Evolutionary conservation across 1,140 invertebrate species (phyloP).

Genomic region (Marisa cornuarietis): DNA sequence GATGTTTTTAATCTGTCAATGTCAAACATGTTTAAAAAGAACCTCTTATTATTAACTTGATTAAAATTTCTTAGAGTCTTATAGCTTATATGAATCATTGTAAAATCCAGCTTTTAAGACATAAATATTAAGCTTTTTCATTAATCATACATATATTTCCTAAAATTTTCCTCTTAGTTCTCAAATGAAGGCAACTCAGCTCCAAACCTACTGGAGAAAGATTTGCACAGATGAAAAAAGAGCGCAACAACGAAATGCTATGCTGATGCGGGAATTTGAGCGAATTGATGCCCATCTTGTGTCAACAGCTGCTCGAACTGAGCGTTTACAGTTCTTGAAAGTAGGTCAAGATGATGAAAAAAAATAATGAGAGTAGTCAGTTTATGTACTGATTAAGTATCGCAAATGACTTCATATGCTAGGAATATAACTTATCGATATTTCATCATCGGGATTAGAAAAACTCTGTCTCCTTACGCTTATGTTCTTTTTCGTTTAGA

Average conservation of each 20-base stretch:
- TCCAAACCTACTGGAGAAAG: constrained; percentile 61
- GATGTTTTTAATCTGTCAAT: no score
- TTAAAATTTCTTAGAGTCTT: no score
- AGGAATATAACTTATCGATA: neutral
- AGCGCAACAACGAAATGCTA: constrained; percentile 58
- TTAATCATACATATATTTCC: constrained; percentile 3
- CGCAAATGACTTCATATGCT: neutral
- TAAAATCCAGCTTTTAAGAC: no score
- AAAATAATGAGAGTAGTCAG: neutral
- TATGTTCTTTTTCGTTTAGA: neutral
- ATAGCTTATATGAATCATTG: no score
- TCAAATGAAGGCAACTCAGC: constrained; percentile 51
- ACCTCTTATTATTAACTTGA: no score
- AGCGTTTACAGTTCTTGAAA: constrained; percentile 55
- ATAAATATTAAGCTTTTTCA: neutral
- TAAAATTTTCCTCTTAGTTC: constrained; percentile 33
- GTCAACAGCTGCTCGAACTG: constrained; percentile 49
- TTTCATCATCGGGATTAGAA: neutral
- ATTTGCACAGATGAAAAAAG: constrained; percentile 61
- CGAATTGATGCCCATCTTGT: constrained; percentile 53
- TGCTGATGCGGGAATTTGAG: constrained; percentile 57
- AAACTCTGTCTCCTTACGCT: neutral
- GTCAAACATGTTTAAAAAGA: no score
- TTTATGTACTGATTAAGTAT: neutral
- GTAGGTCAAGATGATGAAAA: constrained; percentile 30